Conservation (phyloP, 2,797 vertebrate genomes). For the Acrossocheilus wenchowensis region DNA sequence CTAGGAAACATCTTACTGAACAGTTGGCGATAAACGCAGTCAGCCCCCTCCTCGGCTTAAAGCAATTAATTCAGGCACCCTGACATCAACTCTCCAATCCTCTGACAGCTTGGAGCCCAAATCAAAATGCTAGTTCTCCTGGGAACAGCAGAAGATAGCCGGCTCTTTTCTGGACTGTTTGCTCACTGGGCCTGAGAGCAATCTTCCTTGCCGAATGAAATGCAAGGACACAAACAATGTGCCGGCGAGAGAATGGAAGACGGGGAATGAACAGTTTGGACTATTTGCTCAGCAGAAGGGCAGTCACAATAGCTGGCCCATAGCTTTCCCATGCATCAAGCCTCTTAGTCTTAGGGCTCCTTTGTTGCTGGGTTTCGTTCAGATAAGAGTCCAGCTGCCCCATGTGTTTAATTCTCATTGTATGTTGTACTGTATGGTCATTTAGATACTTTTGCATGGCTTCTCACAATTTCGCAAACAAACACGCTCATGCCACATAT, state of each 20-base stretch:
- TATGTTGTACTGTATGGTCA: constrained; percentile 82
- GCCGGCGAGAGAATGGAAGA: constrained; percentile 98
- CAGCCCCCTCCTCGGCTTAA: constrained; percentile 93
- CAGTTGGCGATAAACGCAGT: constrained; percentile 92
- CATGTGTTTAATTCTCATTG: constrained; percentile 84
- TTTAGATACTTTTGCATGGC: constrained; percentile 77
- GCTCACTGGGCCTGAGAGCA: constrained; percentile 99
- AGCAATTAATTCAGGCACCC: constrained; percentile 99
- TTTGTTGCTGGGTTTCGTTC: constrained; percentile 92
- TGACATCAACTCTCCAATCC: constrained; percentile 99
- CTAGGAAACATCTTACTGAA: constrained; percentile 86
- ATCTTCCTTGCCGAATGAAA: constrained; percentile 99
- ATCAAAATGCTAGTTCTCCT: constrained; percentile 99
- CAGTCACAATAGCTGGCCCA: constrained; percentile 95
- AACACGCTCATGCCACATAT: constrained; percentile 71
- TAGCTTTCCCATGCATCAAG: constrained; percentile 99
- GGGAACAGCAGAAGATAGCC: constrained; percentile 98
- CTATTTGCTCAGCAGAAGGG: constrained; percentile 99
- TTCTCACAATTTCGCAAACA: constrained; percentile 64
- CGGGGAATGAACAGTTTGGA: constrained; percentile 99
- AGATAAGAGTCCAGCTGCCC: constrained; percentile 99
- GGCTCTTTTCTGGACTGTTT: constrained; percentile 99
- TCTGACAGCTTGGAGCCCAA: constrained; percentile 99
- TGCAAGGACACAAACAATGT: constrained; percentile 99
- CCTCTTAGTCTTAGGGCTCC: constrained; percentile 89